Conservation (phyloP, 2,113 vertebrate genomes). For the Scomber colias region DNA sequence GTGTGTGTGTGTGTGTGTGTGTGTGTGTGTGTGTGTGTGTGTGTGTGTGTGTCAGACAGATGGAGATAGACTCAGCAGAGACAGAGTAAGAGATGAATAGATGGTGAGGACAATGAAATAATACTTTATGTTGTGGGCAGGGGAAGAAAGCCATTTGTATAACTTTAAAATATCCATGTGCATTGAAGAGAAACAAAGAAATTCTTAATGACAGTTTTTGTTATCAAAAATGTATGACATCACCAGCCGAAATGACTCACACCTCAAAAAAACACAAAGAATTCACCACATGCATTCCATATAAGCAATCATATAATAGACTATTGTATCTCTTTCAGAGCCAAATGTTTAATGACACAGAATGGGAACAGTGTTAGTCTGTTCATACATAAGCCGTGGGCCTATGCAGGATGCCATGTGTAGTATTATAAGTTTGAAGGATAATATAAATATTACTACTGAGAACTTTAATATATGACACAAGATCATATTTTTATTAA, state of each 20-base stretch:
- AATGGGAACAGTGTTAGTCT: not conserved
- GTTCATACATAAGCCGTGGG: no score
- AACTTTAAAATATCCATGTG: not conserved
- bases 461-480: no score
- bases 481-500: no score
- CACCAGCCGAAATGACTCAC: not conserved
- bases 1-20: not conserved
- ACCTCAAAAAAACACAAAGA: not conserved
- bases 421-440: no score
- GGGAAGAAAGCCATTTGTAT: conserved; percentile 2
- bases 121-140: conserved; percentile 22
- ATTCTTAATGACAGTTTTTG: not conserved
- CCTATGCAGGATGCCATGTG: not conserved
- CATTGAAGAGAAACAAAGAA: conserved; percentile 3
- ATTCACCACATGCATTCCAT: not conserved
- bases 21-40: no score
- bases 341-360: not conserved
- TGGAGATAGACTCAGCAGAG: not conserved
- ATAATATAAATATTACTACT: no score
- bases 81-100: not conserved
- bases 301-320: not conserved
- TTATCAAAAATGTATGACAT: not conserved
- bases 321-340: not conserved
- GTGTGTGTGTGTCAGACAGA: conserved; percentile 10
- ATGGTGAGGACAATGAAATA: conserved; percentile 4